Evolutionary conservation across 2,888 invertebrate species (phyloP).

Genomic region (Teleogryllus oceanicus): DNA sequence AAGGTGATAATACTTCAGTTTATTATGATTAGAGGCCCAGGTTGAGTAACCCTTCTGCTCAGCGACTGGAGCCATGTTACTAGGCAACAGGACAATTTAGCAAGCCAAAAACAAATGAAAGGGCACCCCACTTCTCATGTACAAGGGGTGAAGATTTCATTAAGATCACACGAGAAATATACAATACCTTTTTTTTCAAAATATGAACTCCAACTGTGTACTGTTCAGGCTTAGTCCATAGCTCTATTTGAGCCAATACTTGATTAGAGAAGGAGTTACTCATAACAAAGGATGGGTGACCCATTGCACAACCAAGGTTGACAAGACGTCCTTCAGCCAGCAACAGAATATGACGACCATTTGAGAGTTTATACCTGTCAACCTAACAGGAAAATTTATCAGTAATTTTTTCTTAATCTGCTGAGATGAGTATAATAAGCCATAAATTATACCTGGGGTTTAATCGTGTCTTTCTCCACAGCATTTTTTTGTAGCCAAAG

Average conservation of each 20-base stretch:
- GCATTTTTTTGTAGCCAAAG: conserved; percentile 91
- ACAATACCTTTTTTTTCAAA: conserved; percentile 76
- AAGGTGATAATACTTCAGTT: too few relatives aligned
- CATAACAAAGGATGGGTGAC: conserved; percentile 99
- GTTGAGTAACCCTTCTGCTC: too few relatives aligned
- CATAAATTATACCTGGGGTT: conserved; percentile 74
- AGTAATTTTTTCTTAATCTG: background rate
- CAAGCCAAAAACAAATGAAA: too few relatives aligned
- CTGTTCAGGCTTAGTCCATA: conserved; percentile 84
- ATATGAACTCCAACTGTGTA: conserved; percentile 90
- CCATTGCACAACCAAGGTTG: conserved; percentile 97
- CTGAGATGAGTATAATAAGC: background rate
- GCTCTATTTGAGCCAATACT: conserved; percentile 96
- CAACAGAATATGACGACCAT: conserved; percentile 89
- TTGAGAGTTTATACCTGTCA: conserved; percentile 84
- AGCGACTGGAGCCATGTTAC: too few relatives aligned
- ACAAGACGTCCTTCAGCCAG: conserved; percentile 95
- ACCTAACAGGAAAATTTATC: conserved; percentile 48
- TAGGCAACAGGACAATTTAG: too few relatives aligned
- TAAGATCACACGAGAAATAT: too few relatives aligned
- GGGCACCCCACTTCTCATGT: too few relatives aligned
- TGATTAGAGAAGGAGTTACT: conserved; percentile 99
- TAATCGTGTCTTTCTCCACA: conserved; percentile 82
- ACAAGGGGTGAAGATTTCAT: too few relatives aligned
- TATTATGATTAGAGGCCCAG: too few relatives aligned